Evolutionary conservation across 2,113 vertebrate species (phyloP).

Genomic region (Miniopterus natalensis): DNA sequence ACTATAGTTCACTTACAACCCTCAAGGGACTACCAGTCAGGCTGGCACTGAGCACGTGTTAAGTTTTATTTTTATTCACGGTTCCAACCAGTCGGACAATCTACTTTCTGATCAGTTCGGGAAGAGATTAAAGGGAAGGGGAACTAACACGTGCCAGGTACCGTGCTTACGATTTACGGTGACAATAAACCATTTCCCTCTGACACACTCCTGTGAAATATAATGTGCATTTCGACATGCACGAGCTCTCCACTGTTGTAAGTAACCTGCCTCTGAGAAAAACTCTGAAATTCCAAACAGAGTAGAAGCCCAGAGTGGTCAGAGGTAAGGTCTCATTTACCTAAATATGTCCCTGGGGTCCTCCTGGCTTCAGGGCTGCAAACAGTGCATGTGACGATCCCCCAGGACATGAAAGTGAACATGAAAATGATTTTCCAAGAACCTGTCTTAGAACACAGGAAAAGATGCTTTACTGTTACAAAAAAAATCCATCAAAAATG

Average conservation of each 20-base stretch:
- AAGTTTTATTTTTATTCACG: neutral
- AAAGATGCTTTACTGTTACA: neutral
- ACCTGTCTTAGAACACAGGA: neutral
- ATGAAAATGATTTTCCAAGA: neutral
- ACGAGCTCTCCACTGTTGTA: neutral
- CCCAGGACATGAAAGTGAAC: neutral
- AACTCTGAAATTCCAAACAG: neutral
- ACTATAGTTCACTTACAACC: neutral
- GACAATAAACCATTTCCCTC: neutral
- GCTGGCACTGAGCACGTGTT: accelerated
- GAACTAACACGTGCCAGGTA: neutral
- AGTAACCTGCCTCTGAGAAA: neutral
- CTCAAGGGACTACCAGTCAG: neutral
- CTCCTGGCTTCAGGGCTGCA: neutral
- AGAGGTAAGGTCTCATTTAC: neutral
- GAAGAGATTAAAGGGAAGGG: neutral
- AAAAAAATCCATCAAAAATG: neutral
- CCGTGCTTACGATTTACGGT: neutral
- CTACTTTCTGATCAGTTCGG: neutral
- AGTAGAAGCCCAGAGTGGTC: neutral
- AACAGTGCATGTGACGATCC: neutral
- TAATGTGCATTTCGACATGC: neutral
- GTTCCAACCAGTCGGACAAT: neutral
- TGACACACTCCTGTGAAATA: neutral
- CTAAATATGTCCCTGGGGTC: neutral